Base-by-base conservation (phyloP, 92 coral and sea anemone genomes). In the Paragorgia papillata region DNA sequence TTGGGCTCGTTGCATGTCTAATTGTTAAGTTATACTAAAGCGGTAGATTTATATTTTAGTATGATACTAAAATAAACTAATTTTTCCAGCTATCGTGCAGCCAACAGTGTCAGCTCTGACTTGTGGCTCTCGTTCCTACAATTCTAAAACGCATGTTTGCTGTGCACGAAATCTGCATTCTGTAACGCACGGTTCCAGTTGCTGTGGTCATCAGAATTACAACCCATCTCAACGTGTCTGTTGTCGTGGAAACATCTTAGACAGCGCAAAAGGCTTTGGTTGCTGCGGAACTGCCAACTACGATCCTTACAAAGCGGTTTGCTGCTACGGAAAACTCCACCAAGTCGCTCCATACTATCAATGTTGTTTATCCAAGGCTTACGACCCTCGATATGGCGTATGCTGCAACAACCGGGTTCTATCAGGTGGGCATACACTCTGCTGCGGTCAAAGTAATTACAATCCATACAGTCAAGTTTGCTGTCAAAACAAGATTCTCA, bases 241-340 rank as follows among this genome's bases (percentile, higher is more conserved):
- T 32, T 69, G 76, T 32, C 18, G 46, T 43, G 17, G 61, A 7
- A 41, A 69, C 21, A 69, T 69, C 39, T 27, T 46, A 7, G 43
- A 46, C 44, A 27, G 2, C 3, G 76, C 59, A 20, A 26, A 43
- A 14, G 76, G 76, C 10, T 69, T 69, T 50, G 76, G 37, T 28
- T 69, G 76, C 32, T 69, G 76, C 17, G 76, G 76, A 5, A 46
- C 3, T 26, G 41, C 46, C 30, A 69, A 69, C 44, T 69, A 69
- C 29, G 76, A 69, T 69, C 76, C 76, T 9, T 49, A 69, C 61
- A 69, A n/a, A 50, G 58, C 19, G 25, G 59, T 69, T 8, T 69
- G 76, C 28, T 69, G 76, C 76, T 5, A 19, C 13, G 76, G 76
- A 32, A 69, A 69, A 54, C 76, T 69, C 27, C 76, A 69, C 26